Evolutionary conservation across 2,888 invertebrate genomes (phyloP), one percentile per base, ranked within the genome.

Genomic region (Zele albiditarsus): DNA sequence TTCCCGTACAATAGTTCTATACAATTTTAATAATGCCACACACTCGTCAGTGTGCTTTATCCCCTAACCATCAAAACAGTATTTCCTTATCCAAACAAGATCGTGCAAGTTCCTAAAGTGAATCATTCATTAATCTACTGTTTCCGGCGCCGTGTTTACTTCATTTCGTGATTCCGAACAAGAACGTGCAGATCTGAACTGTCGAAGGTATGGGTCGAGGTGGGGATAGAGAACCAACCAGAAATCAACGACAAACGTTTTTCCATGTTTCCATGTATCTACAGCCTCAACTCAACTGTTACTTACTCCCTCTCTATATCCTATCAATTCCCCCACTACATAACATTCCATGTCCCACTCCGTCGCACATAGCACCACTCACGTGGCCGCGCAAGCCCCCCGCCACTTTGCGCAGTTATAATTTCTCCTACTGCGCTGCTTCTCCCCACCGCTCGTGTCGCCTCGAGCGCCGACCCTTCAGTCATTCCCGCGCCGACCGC

Each of bases 401-500:
- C 62, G 31, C 62, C 46, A 63, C 49, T 46, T 57, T 12, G 60
- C 46, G 58, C 46, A 57, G 62, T 68, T 16, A 25, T 38, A 46
- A 14, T 33, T 53, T 33, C 66, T 25, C 60, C 60, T 58, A 46
- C 57, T 42, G 38, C 66, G 49, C 33, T 67, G 33, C 46, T 60
- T 25, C 58, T 57, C 69, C 57, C 69, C 69, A 25, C 57, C 23
- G 27, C 12, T 20, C 23, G 53, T 60, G 31, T 42, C 75, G 75
- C 74, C 80, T 70, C 65, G 71, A 84, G 79, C 81, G 78, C 79
- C 80, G 80, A 76, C 82, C 79, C 82, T 82, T 80, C 79, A 81
- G 81, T 86, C 87, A 87, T 87, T 87, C 85, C 85, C 86, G 86
- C 85, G 87, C 84, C 85, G 84, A 83, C 86, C 87, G 81, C 82